These are phyloP conservation scores for Anas georgica DNA, from an alignment of 2,797 vertebrate genomes.

Conservation along the genomic window DNA sequence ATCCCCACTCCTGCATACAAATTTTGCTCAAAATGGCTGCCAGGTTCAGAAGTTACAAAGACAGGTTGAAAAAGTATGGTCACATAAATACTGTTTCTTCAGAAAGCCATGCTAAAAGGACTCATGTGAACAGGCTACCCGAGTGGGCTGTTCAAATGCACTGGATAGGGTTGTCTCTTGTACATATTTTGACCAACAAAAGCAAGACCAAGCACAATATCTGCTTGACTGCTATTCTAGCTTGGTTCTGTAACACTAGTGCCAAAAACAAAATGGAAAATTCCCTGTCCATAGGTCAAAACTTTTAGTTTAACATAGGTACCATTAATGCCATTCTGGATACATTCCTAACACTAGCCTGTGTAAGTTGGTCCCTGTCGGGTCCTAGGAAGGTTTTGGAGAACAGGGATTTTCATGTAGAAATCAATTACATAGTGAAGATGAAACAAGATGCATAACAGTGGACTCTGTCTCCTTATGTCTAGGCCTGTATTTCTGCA, in stretches of 20 bases:
- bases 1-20: background rate
- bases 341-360: background rate
- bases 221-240: background rate
- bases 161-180: background rate
- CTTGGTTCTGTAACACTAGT: background rate
- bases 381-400: background rate
- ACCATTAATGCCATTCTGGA: background rate
- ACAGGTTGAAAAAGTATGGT: background rate
- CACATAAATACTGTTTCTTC: background rate
- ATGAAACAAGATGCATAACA: background rate
- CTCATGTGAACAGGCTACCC: background rate
- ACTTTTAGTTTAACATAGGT: background rate
- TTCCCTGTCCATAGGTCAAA: background rate
- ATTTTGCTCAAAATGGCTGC: background rate
- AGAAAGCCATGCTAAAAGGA: background rate
- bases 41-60: background rate
- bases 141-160: background rate
- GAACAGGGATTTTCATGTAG: background rate
- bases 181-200: background rate
- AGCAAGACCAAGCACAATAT: background rate
- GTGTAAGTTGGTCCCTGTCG: accelerated
- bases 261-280: background rate
- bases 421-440: background rate
- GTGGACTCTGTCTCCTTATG: background rate
- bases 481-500: background rate